These are phyloP conservation scores for Mantis religiosa DNA, from an alignment of 2,888 invertebrate species.

Conservation along the genomic window DNA sequence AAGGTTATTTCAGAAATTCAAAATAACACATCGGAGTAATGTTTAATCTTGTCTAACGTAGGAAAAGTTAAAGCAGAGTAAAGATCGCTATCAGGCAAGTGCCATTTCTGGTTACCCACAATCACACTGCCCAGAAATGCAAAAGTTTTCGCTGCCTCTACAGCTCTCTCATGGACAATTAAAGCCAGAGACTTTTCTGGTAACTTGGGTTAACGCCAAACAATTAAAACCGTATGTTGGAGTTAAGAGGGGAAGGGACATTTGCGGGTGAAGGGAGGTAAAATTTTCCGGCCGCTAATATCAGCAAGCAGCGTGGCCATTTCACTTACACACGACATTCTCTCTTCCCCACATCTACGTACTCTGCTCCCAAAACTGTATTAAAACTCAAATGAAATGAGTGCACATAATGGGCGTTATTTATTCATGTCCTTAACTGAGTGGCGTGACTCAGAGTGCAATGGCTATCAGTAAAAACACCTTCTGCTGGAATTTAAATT, in stretches of 20 bases:
- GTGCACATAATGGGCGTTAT: no score
- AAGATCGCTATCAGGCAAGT: not conserved
- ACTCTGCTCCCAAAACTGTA: no score
- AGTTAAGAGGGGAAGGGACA: not conserved
- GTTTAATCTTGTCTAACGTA: not conserved
- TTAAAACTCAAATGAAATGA: no score
- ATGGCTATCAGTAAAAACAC: no score
- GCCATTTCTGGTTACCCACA: not conserved
- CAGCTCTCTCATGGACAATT: conserved; percentile 3
- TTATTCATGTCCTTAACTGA: no score
- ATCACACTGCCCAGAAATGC: not conserved
- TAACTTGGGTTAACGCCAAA: conserved; percentile 17
- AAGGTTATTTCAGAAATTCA: not conserved
- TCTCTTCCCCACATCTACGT: no score
- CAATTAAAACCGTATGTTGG: conserved; percentile 12
- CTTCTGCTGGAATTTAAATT: no score
- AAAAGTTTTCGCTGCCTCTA: not conserved
- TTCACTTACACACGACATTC: not conserved
- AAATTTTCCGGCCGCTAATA: not conserved
- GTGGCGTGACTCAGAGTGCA: no score
- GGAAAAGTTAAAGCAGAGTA: not conserved
- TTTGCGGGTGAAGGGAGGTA: not conserved
- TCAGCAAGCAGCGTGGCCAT: not conserved
- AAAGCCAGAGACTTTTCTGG: conserved; percentile 1
- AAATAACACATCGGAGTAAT: not conserved